Base-by-base conservation (phyloP, 2,888 invertebrate species). In the Drosophila algonquin region DNA sequence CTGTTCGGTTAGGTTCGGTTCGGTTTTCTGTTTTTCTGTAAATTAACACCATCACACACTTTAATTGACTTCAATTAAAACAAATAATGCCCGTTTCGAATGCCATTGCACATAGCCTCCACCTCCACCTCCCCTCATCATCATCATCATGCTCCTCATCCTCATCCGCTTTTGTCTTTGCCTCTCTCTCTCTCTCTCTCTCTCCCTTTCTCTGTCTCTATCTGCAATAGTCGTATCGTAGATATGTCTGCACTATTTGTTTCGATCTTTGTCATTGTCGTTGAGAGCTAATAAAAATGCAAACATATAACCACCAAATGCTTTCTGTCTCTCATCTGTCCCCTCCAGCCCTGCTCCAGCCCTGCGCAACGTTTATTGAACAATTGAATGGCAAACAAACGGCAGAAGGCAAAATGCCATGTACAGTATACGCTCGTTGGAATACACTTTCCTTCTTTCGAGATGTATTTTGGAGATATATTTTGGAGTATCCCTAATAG, bases 31-130 rank as follows among this genome's bases (percentile, higher is more conserved):
- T 14, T 14, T 14, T 14, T 40, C 14, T 40, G 14, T 40, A 7
- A 88, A 90, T 88, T 90, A 90, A 90, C 87, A 87, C 87, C 90
- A 90, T 81, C 85, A 79, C 79, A 90, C 90, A 89, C 90, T 89
- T 63, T 89, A 89, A 89, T 89, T 89, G 90, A 90, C 89, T 89
- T 89, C 90, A 88, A 88, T 88, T 88, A 88, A 90, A 89, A 81
- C 67, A 67, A 74, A 82, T 82, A 81, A 87, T 89, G 82, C 72
- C 64, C 40, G n/a, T 40, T 40, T 14, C 58, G 27, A 32, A 30
- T 47, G 45, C 8, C 62, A 69, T 30, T 65, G 65, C 65, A 67
- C 58, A 14, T 1, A 40, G 40, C 40, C 40, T 6, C 2, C 14
- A 5, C 14, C 40, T 14, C 12, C 27, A 3, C 24, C 24, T 5